Percentiles rank a stretch among this genome's conserved stretches.
Conservation (phyloP, 1,140 invertebrate genomes). For the Babylonia areolata region DNA sequence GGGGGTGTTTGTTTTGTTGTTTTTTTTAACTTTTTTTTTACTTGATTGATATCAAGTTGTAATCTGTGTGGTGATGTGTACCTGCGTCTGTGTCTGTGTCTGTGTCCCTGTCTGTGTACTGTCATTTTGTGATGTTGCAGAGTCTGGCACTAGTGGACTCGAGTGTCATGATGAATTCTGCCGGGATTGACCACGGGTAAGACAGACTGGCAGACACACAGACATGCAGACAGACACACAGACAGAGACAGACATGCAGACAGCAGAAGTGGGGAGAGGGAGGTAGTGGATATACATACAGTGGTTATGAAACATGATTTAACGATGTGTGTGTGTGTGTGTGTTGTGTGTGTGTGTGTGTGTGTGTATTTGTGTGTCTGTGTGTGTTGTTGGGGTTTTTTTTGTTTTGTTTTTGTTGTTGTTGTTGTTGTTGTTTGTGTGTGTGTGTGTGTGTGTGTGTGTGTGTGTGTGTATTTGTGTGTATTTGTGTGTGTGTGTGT, state of each 20-base stretch:
- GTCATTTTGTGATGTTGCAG: conserved; percentile 45
- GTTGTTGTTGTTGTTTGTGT: background rate
- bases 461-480: background rate
- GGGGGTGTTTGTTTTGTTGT: no score
- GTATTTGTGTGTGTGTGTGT: background rate
- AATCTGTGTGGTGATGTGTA: no score
- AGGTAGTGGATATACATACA: no score
- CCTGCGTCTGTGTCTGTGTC: no score
- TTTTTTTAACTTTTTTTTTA: no score
- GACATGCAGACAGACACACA: no score
- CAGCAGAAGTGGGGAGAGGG: no score
- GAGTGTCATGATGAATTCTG: conserved; percentile 61
- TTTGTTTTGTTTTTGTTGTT: background rate
- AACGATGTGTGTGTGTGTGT: conserved; percentile 6
- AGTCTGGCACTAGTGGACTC: conserved; percentile 69
- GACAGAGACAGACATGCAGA: no score
- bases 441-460: conserved; percentile 17
- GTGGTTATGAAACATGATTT: background rate
- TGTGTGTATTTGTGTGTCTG: conserved; percentile 14
- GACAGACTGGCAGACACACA: no score
- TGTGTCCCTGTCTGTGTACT: no score
- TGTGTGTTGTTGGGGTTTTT: background rate
- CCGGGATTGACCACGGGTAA: conserved; percentile 57
- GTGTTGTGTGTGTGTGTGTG: conserved; percentile 26
- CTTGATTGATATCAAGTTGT: no score